Evolutionary conservation across 2,797 vertebrate species (phyloP), one percentile per base, ranked within the genome.

Genomic region (Threskiornis aethiopicus): DNA sequence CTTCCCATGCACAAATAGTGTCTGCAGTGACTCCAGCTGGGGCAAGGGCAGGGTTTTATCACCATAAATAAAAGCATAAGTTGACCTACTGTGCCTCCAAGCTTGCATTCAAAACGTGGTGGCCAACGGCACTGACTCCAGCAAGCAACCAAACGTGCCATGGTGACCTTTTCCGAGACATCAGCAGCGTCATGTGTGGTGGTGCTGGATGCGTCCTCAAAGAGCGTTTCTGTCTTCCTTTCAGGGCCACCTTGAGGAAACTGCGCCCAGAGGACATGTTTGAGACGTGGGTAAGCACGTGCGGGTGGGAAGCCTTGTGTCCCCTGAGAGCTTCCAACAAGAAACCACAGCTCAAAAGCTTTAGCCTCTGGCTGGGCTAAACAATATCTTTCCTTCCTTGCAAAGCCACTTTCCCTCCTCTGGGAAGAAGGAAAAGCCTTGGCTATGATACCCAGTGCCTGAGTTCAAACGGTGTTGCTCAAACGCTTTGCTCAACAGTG

Each of bases 201-300:
- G 6, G 44, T 54, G 78, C 26, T 71, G 82, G 57, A 31, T 1
- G 1, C 7, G 4, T 54, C 82, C 76, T 90, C 72, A 90, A 85
- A 95, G 71, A 62, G 39, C 1, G 0, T 70, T 85, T 80, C 52
- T 87, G 55, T 78, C 66, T 92, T 79, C 51, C 73, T 96, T 89
- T 35, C 97, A 99, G 99, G 96, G 98, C 99, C 65, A 99, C 99
- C 28, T 97, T 99, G 94, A 97, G 99, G 89, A 99, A 99, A 95
- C 98, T 99, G 78, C 99, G 99, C 37, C 99, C 99, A 62, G 98
- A 99, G 94, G 99, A 99, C 71, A 99, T 99, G 99, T 99, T 99
- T 98, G 99, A 99, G 97, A 99, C 99, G 0, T 99, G 99, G 99
- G 99, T 99, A 98, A 99, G 99, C 61, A 62, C 0, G 0, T 1